Evolutionary conservation across 1,140 invertebrate species (phyloP), one percentile per base, ranked within the genome.

Genomic region (Anadara kagoshimensis): DNA sequence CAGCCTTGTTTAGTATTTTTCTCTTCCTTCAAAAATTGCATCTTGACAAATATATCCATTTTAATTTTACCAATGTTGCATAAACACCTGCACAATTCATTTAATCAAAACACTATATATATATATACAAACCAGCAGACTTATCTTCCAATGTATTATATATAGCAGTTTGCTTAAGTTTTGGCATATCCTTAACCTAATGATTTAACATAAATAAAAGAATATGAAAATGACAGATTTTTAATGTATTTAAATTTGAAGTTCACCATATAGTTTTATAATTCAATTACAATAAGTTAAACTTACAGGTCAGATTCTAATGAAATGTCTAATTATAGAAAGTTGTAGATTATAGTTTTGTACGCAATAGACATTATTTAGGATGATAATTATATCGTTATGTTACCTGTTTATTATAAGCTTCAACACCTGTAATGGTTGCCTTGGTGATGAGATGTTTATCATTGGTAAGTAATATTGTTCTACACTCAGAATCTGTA

Each of bases 391-490:
- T 59, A 12, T 64, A 24, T 56, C 4, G 54, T 20, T 41, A 57
- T 54, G 22, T 57, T 58, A 51, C 80, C 71, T 78, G 65, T 61
- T 63, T 69, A 43, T 53, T 71, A 57, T 64, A 82, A 45, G 80
- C 75, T 22, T 63, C 29, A 16, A 85, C 53, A 4, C 71, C 75
- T 47, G 68, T 78, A 16, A 85, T 75, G 8, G 69, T 47, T 41
- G 80, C 69, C 64, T 85, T 85, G 59, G 73, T 80, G 58, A 65
- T 72, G n/a, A 85, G 75, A 56, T 85, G 83, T 47, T n/a, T 75
- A 51, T 85, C 83, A 69, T 80, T 73, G 16, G 73, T 77, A 49
- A 83, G 63, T 49, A 85, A 54, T 18, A 81, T 43, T 20, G 83
- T 74, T 16, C 43, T 18, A 20, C 44, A 67, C n/a, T 75, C 54